phyloP scores from a whole-genome alignment of 2,888 invertebrate genomes.

The Hydroisotoma schaefferi region DNA sequence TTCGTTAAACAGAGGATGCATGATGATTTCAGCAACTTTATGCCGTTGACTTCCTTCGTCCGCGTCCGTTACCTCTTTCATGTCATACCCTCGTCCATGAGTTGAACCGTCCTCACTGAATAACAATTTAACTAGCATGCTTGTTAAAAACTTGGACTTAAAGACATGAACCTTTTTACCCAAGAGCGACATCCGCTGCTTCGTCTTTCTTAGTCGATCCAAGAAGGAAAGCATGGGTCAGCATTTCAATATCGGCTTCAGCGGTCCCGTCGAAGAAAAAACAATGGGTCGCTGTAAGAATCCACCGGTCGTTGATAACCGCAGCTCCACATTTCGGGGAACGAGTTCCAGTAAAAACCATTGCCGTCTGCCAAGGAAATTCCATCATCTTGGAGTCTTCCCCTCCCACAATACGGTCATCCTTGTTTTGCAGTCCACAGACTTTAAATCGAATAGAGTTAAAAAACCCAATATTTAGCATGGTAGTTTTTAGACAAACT shows the following conservation, averaged over 20 bases:
- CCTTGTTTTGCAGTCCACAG: constrained; percentile 37
- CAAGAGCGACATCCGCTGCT: constrained; percentile 20
- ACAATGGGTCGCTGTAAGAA: constrained; percentile 17
- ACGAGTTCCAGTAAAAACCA: constrained; percentile 35
- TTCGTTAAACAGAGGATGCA: constrained; percentile 37
- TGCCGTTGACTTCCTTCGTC: constrained; percentile 39
- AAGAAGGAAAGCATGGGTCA: constrained; percentile 30
- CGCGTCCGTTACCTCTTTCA: constrained; percentile 25
- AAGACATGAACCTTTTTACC: not conserved
- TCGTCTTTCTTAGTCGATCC: constrained; percentile 27
- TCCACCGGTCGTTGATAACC: constrained; percentile 14
- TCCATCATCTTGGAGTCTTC: constrained; percentile 38
- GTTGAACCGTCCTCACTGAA: constrained; percentile 39
- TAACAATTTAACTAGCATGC: not conserved
- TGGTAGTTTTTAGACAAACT: not conserved
- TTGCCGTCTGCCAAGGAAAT: constrained; percentile 43
- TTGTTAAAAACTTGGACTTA: constrained; percentile 1
- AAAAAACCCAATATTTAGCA: too few relatives aligned
- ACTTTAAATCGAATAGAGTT: constrained; percentile 16
- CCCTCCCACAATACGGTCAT: constrained; percentile 40
- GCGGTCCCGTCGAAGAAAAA: not conserved
- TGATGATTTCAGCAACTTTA: constrained; percentile 41
- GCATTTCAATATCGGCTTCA: constrained; percentile 26
- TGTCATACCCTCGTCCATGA: constrained; percentile 33
- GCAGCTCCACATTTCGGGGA: constrained; percentile 30